Base-by-base conservation (phyloP, 2,113 vertebrate genomes). In the Sardina pilchardus region DNA sequence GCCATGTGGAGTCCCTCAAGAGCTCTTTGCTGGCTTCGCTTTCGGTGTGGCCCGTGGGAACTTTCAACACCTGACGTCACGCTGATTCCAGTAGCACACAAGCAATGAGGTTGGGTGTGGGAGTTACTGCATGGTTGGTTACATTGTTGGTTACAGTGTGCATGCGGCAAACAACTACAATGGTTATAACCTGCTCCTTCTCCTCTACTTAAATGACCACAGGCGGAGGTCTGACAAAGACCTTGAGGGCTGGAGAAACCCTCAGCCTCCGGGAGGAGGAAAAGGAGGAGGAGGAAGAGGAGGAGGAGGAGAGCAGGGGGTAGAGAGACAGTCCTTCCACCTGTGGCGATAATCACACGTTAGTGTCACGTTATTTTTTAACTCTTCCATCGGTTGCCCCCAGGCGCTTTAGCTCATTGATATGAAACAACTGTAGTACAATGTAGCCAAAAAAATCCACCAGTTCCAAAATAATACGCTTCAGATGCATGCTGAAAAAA, bases 391-490 rank as follows among this genome's bases (percentile, higher is more conserved):
- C 83, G 87, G 92, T 94, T 88, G 82, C 85, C 81, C 87, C 89
- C 91, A 92, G 91, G 90, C 92, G 90, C 88, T 78, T 14, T 75
- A 88, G 12, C 71, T 36, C 26, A 36, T 34, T 34, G 85, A 91
- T 91, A 88, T 48, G 89, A 82, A 45, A 78, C 30, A 16, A 78
- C 34, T 39, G 34, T 14, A 7, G 45, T 9, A 12, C 1, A 9
- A 8, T 47, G 9, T 34, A 17, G 10, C 71, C 71, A 75, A 50
- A 82, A 84, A 86, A 84, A 89, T 90, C 45, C 88, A 43, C 39
- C 17, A 63, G 63, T 44, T 81, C 63, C 59, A 85, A 93, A 95
- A 94, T 94, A 88, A 94, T 89, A 93, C 9, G 87, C 87, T 89
- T 83, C 85, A 59, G 59, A 30, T 87, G 88, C 88, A 91, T 88